Percentiles rank a stretch among this genome's conserved stretches.
phyloP scores from a whole-genome alignment of 1,140 invertebrate species.

The Centruroides vittatus region DNA sequence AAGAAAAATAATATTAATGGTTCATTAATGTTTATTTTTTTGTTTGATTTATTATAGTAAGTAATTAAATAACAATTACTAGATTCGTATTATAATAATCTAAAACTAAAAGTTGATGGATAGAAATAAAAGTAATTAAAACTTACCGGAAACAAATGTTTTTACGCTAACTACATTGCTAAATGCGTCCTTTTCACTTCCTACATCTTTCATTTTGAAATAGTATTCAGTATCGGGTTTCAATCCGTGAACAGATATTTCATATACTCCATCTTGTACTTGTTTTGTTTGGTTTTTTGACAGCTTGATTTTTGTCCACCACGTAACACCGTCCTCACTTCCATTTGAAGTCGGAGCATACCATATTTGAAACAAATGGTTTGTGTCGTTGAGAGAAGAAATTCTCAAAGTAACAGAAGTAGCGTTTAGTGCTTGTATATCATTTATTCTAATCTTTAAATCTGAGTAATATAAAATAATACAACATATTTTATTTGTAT shows the following conservation, averaged over 20 bases:
- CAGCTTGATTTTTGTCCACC: conserved; percentile 68
- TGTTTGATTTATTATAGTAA: too few relatives aligned
- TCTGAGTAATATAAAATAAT: background rate
- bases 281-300: conserved; percentile 34
- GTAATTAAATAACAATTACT: too few relatives aligned
- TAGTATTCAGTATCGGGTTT: conserved; percentile 60
- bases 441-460: background rate
- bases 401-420: conserved; percentile 50
- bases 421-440: conserved; percentile 44
- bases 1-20: too few relatives aligned
- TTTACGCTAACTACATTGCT: conserved; percentile 17
- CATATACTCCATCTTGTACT: conserved; percentile 7
- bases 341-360: conserved; percentile 7
- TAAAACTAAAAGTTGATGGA: too few relatives aligned
- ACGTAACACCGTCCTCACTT: conserved; percentile 24
- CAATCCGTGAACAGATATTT: conserved; percentile 46
- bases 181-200: conserved; percentile 1
- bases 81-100: too few relatives aligned
- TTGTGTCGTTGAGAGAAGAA: background rate
- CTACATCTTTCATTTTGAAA: conserved; percentile 12
- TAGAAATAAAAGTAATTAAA: too few relatives aligned
- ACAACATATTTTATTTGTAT: background rate
- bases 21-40: too few relatives aligned
- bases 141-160: conserved; percentile 15
- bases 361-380: conserved; percentile 5